Conservation (phyloP, 2,888 invertebrate species). For the Microctonus hyperodae region DNA sequence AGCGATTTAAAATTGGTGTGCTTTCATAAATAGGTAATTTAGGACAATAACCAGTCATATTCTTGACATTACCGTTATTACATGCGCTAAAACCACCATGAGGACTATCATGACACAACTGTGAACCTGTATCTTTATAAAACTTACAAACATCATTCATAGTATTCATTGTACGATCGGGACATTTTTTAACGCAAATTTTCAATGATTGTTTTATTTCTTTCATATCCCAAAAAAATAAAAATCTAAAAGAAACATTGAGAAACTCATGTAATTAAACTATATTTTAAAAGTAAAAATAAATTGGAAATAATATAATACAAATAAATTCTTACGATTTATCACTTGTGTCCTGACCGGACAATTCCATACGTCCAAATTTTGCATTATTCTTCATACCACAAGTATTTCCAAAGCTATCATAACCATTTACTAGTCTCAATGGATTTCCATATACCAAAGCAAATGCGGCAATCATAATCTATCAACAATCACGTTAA, state of each 20-base stretch:
- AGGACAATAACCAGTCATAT: slow-evolving; percentile 65
- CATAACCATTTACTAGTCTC: slow-evolving; percentile 88
- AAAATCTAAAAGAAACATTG: slow-evolving; percentile 64
- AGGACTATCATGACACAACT: slow-evolving; percentile 72
- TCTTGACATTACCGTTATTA: slow-evolving; percentile 49
- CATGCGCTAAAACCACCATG: slow-evolving; percentile 59
- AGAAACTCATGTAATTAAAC: neutral
- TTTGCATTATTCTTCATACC: slow-evolving; percentile 82
- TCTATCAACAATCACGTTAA: slow-evolving; percentile 64
- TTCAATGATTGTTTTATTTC: slow-evolving; percentile 80
- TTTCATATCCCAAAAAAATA: slow-evolving; percentile 85
- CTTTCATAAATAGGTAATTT: slow-evolving; percentile 79
- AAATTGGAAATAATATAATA: slow-evolving; percentile 3
- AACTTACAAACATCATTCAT: slow-evolving; percentile 76
- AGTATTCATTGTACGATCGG: slow-evolving; percentile 71
- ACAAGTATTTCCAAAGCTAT: slow-evolving; percentile 95
- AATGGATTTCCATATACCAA: slow-evolving; percentile 87
- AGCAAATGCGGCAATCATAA: slow-evolving; percentile 85
- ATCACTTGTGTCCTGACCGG: slow-evolving; percentile 82
- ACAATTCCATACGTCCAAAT: slow-evolving; percentile 75
- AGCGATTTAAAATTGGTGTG: slow-evolving; percentile 82
- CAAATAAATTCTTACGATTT: slow-evolving; percentile 66
- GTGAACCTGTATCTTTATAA: slow-evolving; percentile 75
- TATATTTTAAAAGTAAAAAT: neutral
- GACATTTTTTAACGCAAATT: slow-evolving; percentile 91